These are phyloP conservation scores for Alauda arvensis DNA, from an alignment of 2,797 vertebrate genomes.

Conservation along the genomic window DNA sequence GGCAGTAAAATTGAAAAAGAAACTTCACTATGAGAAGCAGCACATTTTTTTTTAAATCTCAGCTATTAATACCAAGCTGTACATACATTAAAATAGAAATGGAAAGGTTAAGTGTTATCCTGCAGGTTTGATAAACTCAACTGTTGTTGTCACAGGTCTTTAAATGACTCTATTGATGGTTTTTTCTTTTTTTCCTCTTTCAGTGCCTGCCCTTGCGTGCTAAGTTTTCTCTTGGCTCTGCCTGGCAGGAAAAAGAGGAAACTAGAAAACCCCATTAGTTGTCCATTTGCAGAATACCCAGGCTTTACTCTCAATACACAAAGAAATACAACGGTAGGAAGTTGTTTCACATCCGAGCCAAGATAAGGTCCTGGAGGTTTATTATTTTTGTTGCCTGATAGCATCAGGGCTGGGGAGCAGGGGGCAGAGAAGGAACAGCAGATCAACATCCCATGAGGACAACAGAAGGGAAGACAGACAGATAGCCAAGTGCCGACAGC, in stretches of 20 bases:
- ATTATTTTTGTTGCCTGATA: constrained; percentile 87
- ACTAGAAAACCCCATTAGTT: constrained; percentile 67
- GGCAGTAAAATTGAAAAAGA: not conserved
- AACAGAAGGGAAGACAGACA: constrained; percentile 67
- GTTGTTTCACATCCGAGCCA: constrained; percentile 86
- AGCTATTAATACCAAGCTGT: constrained; percentile 33
- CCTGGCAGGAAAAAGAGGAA: constrained; percentile 71
- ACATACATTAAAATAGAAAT: constrained; percentile 49
- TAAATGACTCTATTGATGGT: constrained; percentile 33
- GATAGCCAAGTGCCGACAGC: constrained; percentile 78
- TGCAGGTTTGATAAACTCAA: constrained; percentile 57
- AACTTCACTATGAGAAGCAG: not conserved
- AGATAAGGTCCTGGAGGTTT: constrained; percentile 88
- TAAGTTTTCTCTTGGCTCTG: constrained; percentile 66
- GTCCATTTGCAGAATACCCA: constrained; percentile 64
- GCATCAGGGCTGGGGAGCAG: constrained; percentile 72
- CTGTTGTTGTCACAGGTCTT: constrained; percentile 59
- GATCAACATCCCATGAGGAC: constrained; percentile 61
- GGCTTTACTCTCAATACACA: constrained; percentile 65
- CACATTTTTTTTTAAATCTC: not conserved
- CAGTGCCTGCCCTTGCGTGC: constrained; percentile 62
- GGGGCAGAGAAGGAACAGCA: constrained; percentile 69
- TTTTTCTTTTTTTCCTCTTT: constrained; percentile 19
- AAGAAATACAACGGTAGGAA: constrained; percentile 71
- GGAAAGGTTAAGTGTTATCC: constrained; percentile 61